Evolutionary conservation across 2,113 vertebrate species (phyloP), one percentile per base, ranked within the genome.

Genomic region (Oncorhynchus masou): DNA sequence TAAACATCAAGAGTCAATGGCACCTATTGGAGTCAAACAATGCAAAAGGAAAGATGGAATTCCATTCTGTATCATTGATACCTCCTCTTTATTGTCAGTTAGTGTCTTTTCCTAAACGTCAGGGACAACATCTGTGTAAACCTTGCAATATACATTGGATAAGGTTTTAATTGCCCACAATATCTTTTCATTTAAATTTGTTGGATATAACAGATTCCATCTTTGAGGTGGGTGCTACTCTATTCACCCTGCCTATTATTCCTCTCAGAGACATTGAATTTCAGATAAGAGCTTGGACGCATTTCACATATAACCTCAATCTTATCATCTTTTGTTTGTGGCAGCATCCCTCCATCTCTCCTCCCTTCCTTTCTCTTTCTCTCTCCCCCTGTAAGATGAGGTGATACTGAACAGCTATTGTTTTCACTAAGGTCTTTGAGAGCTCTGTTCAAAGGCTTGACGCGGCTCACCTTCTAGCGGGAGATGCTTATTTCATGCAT

Each of bases 211-310:
- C 81, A 88, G 86, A 91, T 92, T 88, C 80, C 45, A 79, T 89
- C 89, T 89, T 34, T 54, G 74, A 81, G 82, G 81, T 54, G 83
- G 81, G 86, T 73, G 76, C 81, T 69, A 70, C 78, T 81, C 83
- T 80, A 65, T 84, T 92, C 79, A 85, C 79, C 74, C 76, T 57
- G 73, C 79, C 88, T 84, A 83, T 90, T 89, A 90, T 89, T 90
- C 84, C 70, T 27, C 72, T 79, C 82, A 81, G 82, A 83, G 86
- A 87, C 84, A 73, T 71, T 75, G 86, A 90, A 88, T 91, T 91
- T 87, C 81, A 85, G 91, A 92, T 94, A 93, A 93, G 88, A 85
- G 85, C 83, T 68, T 70, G 83, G 87, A 92, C 89, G 91, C 88
- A 91, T 92, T 92, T 91, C 86, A 82, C 87, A 87, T 81, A 65